Evolutionary conservation across 2,113 vertebrate genomes (phyloP).

Genomic region (Picathartes gymnocephalus): DNA sequence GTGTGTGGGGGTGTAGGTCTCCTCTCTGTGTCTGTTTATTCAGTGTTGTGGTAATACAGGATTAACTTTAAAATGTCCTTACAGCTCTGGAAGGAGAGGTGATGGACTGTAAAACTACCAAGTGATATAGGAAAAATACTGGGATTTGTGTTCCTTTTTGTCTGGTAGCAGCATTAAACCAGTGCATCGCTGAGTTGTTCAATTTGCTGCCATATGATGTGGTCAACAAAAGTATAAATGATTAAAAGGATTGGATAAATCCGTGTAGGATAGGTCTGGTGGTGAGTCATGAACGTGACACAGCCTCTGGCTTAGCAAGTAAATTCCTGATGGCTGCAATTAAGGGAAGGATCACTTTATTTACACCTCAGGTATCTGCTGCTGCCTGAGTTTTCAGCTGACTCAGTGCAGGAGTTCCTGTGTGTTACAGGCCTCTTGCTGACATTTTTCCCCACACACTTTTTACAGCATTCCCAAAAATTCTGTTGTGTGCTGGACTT

Average conservation of each 20-base stretch:
- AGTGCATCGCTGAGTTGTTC: background rate
- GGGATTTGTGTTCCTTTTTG: background rate
- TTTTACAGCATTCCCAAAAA: background rate
- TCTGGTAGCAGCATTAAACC: background rate
- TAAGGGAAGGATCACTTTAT: background rate
- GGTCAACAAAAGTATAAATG: background rate
- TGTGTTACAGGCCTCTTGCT: accelerated
- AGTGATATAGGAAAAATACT: background rate
- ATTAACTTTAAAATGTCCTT: background rate
- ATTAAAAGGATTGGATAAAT: background rate
- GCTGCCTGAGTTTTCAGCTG: background rate
- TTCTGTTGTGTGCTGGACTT: background rate
- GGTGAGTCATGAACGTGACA: background rate
- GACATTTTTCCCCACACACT: accelerated
- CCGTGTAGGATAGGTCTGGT: background rate
- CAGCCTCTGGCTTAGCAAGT: background rate
- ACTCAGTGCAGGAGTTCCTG: background rate
- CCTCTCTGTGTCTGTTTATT: background rate
- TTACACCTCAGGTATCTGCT: background rate
- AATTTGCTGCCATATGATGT: background rate
- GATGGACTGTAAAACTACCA: background rate
- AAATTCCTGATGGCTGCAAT: background rate
- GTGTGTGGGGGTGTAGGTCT: background rate
- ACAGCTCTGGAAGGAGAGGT: background rate
- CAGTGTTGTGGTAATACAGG: background rate